phyloP scores from a whole-genome alignment of 2,888 invertebrate genomes.

The Limnephilus rhombicus region DNA sequence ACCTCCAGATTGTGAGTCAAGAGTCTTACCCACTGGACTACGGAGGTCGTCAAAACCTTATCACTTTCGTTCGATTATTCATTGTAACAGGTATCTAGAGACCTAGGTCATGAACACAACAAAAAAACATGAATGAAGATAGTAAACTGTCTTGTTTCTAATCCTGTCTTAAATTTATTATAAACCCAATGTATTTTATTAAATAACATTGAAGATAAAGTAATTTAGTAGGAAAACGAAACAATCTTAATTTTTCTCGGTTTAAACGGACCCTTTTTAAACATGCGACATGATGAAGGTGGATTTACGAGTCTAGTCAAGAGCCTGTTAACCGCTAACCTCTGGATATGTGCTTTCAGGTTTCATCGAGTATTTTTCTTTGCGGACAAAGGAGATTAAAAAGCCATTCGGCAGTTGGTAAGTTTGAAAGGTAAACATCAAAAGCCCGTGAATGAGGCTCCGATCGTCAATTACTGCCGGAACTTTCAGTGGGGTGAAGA shows the following conservation, averaged over 20 bases:
- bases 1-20: too few relatives aligned
- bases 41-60: too few relatives aligned
- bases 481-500: constrained; percentile 54
- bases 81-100: too few relatives aligned
- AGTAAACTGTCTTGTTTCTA: too few relatives aligned
- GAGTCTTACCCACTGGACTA: too few relatives aligned
- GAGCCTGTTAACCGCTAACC: constrained; percentile 9
- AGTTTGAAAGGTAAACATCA: constrained; percentile 66
- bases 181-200: not conserved
- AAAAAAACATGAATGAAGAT: too few relatives aligned
- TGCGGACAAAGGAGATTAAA: constrained; percentile 61
- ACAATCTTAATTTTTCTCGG: not conserved
- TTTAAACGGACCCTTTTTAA: not conserved
- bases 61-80: too few relatives aligned
- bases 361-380: constrained; percentile 47
- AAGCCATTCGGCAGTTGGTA: constrained; percentile 61
- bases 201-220: not conserved
- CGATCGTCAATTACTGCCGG: constrained; percentile 65
- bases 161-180: too few relatives aligned
- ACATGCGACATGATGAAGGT: not conserved
- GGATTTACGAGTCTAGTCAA: not conserved
- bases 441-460: constrained; percentile 57
- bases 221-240: not conserved
- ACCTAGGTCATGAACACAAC: too few relatives aligned
- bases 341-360: not conserved